Base-by-base conservation (phyloP, 1,140 invertebrate species). In the Ceratina japonica region DNA sequence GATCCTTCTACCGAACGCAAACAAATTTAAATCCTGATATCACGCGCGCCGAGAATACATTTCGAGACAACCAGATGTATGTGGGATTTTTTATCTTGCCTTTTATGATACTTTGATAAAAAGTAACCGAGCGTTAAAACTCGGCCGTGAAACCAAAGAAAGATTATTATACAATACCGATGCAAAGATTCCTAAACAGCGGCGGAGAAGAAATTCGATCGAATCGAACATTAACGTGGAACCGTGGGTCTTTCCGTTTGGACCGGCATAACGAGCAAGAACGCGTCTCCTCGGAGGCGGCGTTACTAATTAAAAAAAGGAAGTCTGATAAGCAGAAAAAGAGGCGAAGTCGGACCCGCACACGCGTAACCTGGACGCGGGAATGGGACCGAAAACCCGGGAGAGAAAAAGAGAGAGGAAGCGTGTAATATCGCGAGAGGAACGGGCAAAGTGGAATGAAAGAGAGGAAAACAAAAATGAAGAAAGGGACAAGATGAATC, bases 271-370 rank as follows among this genome's bases (percentile, higher is more conserved):
- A 37, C 27, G 59, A 58, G 62, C 73, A 56, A 64, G 61, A 37
- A 37, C 72, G 61, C 61, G 7, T 31, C 49, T 62, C 70, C 10
- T 62, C 24, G 22, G 10, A 51, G 18, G 62, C 59, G 15, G 27
- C 24, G 51, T 73, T 12, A 52, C 62, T 65, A 75, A 75, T 75
- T 75, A 76, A 76, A 61, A 69, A 56, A 61, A 61, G 75, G 65
- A 51, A 69, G 75, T 49, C 63, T 52, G 75, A 76, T 70, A 76
- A 76, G 56, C 44, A 68, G 56, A 70, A 61, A 76, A 76, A 76
- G 63, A 51, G 65, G 56, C 75, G 20, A 58, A 61, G 54, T 15
- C 63, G 7, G 12, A 18, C 27, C 4, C 18, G 22, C 16, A 51
- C 27, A n/a, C 18, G 66, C 62, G 73, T 44, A 44, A 44, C 37